Percentiles rank a stretch among this genome's conserved stretches.
Evolutionary conservation across 2,113 vertebrate genomes (phyloP).

Genomic region (Ceratotherium simum): DNA sequence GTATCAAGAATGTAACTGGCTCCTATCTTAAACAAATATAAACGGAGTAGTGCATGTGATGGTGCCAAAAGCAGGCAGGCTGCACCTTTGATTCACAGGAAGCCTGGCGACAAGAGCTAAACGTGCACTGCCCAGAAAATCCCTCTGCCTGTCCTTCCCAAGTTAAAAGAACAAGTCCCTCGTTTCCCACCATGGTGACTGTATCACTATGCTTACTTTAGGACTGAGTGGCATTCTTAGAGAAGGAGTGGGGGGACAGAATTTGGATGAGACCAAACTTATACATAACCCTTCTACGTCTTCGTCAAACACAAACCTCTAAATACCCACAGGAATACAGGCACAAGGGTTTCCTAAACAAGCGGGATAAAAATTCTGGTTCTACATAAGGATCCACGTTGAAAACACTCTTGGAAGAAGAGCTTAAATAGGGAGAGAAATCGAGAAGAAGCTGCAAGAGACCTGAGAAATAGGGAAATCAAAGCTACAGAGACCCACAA

Average conservation of each 20-base stretch:
- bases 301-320: neutral
- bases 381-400: fast-evolving
- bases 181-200: too few species aligned
- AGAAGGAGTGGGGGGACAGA: neutral
- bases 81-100: neutral
- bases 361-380: neutral
- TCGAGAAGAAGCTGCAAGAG: neutral
- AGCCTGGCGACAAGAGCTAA: neutral
- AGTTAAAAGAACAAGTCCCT: too few species aligned
- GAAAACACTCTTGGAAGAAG: neutral
- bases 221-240: neutral
- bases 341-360: neutral
- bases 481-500: neutral
- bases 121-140: neutral
- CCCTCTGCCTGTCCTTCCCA: neutral
- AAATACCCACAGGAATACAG: neutral
- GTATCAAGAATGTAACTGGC: neutral
- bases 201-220: neutral
- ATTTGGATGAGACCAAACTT: neutral
- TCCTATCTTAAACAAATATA: neutral
- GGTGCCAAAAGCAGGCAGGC: neutral
- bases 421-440: neutral
- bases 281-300: neutral
- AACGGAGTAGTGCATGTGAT: neutral
- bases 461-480: neutral